Conservation (phyloP, 2,888 invertebrate species). For the Machimus rusticus region DNA sequence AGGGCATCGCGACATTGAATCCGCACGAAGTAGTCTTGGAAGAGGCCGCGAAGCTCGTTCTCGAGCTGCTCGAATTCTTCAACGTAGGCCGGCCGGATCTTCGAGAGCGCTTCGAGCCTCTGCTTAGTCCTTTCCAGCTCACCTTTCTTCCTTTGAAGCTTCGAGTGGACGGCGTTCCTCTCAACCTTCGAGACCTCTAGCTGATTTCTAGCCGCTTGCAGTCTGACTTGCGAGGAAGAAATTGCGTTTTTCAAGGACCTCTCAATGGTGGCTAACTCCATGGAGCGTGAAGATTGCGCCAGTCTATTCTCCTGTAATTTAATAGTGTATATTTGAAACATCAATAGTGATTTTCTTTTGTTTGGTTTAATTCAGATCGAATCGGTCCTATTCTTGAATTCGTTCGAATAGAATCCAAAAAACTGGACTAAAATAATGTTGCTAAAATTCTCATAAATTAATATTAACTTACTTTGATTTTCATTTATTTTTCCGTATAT, state of each 20-base stretch:
- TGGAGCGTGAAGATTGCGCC: constrained; percentile 79
- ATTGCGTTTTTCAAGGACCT: constrained; percentile 78
- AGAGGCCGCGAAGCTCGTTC: constrained; percentile 80
- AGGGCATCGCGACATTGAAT: constrained; percentile 89
- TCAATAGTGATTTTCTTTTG: too few species aligned
- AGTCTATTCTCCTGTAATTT: constrained; percentile 73
- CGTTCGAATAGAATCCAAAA: too few species aligned
- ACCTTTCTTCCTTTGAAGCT: constrained; percentile 87
- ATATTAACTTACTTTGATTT: too few species aligned
- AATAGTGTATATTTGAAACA: neutral
- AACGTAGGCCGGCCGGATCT: constrained; percentile 96
- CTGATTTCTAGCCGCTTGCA: constrained; percentile 76
- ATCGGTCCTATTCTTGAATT: too few species aligned
- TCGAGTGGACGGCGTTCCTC: constrained; percentile 87
- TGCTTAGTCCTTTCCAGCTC: constrained; percentile 94
- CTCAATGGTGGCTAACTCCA: constrained; percentile 86
- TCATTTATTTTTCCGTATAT: too few species aligned
- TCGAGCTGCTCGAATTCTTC: constrained; percentile 93
- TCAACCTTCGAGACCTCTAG: constrained; percentile 88
- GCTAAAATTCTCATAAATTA: too few species aligned
- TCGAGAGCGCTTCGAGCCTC: constrained; percentile 89
- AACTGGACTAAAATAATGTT: too few species aligned
- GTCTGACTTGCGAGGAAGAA: constrained; percentile 72
- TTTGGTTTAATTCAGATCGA: too few species aligned
- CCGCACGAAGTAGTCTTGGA: constrained; percentile 86